Conservation (phyloP, 2,888 invertebrate species). For the Andrena bucephala region DNA sequence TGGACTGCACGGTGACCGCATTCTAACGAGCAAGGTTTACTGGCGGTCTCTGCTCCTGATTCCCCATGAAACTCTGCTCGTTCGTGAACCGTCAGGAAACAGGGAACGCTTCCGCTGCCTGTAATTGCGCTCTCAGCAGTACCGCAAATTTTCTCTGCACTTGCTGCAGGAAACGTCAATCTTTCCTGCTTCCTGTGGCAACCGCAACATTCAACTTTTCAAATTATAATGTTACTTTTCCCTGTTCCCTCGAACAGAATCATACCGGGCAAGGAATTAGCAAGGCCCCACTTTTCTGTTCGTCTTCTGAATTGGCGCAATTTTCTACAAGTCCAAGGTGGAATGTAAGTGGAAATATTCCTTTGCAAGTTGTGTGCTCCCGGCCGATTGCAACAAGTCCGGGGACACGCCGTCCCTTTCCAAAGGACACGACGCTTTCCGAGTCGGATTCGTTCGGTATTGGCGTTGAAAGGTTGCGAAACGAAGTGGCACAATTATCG, state of each 20-base stretch:
- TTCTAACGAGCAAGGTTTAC: constrained; percentile 34
- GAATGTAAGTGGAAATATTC: constrained; percentile 15
- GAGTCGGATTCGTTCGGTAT: constrained; percentile 21
- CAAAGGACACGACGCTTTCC: too few species aligned
- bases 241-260: constrained; percentile 20
- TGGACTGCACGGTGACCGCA: constrained; percentile 41
- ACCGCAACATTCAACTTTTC: constrained; percentile 9
- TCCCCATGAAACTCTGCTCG: constrained; percentile 9
- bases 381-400: constrained; percentile 15
- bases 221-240: constrained; percentile 11
- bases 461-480: constrained; percentile 20
- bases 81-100: constrained; percentile 18
- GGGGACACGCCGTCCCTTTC: neutral
- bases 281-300: constrained; percentile 21
- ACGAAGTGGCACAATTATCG: constrained; percentile 53
- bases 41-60: constrained; percentile 11
- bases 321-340: constrained; percentile 8
- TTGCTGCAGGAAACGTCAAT: constrained; percentile 10
- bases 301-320: neutral
- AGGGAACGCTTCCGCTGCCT: neutral
- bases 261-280: constrained; percentile 10
- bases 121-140: constrained; percentile 21
- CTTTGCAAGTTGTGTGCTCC: constrained; percentile 7
- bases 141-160: constrained; percentile 13
- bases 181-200: constrained; percentile 2